phyloP scores from a whole-genome alignment of 2,888 invertebrate species.

The Synanthedon formicaeformis region DNA sequence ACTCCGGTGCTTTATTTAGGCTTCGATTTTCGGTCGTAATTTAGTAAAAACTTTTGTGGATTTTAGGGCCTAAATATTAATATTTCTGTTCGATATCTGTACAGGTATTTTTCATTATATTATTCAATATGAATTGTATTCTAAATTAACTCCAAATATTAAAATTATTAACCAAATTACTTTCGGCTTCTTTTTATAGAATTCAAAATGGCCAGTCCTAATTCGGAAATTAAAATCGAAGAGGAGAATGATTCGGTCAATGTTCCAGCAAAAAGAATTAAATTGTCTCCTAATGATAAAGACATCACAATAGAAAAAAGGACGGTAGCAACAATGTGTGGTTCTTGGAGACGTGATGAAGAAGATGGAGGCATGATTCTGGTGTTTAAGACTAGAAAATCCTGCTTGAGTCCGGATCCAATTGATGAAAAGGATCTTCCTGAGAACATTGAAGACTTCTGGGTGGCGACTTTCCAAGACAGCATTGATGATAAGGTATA shows the following conservation, averaged over 20 bases:
- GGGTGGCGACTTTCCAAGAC: conserved; percentile 38
- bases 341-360: conserved; percentile 61
- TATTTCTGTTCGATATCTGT: too few species aligned
- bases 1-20: too few species aligned
- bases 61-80: too few species aligned
- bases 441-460: conserved; percentile 62
- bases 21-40: too few species aligned
- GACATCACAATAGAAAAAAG: conserved; percentile 19
- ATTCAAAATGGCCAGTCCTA: conserved; percentile 27
- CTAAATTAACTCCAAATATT: conserved; percentile 4
- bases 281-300: conserved; percentile 18
- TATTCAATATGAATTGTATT: not conserved
- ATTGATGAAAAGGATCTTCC: conserved; percentile 47
- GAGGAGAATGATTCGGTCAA: conserved; percentile 16
- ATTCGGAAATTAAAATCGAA: conserved; percentile 29
- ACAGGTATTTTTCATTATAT: too few species aligned
- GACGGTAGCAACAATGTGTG: conserved; percentile 64
- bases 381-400: conserved; percentile 44
- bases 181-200: not conserved
- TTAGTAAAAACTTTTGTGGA: too few species aligned
- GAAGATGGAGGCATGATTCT: conserved; percentile 57
- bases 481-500: conserved; percentile 40
- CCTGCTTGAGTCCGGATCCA: conserved; percentile 56
- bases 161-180: conserved; percentile 6
- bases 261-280: conserved; percentile 40